A percentile compares a stretch with the other conserved stretches of the same genome.
These are phyloP conservation scores for Xyrauchen texanus DNA, from an alignment of 2,113 vertebrate genomes.

Conservation along the genomic window DNA sequence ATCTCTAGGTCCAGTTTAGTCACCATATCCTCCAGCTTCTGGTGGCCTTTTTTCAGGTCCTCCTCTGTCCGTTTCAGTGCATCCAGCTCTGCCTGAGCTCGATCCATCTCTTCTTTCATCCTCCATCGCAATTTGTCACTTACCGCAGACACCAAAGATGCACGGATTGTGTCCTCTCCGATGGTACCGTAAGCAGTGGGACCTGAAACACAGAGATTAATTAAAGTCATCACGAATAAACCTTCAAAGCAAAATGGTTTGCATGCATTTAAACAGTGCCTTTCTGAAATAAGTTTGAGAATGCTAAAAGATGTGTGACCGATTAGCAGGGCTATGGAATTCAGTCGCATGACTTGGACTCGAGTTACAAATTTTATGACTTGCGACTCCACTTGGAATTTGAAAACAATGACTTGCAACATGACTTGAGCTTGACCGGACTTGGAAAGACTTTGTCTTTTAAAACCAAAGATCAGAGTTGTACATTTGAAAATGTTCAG, in stretches of 20 bases:
- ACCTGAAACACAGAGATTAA: slow-evolving; percentile 67
- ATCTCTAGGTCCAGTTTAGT: slow-evolving; percentile 95
- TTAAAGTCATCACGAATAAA: background rate
- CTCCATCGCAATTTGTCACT: slow-evolving; percentile 96
- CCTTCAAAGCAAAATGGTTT: background rate
- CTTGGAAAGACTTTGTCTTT: too few species aligned
- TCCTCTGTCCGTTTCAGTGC: slow-evolving; percentile 95
- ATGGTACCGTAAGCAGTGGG: slow-evolving; percentile 91
- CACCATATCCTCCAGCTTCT: slow-evolving; percentile 96
- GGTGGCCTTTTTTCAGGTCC: slow-evolving; percentile 95
- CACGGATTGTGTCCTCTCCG: slow-evolving; percentile 95
- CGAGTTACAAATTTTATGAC: too few species aligned
- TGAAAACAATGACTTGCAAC: too few species aligned
- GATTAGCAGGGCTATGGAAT: too few species aligned
- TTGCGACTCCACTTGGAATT: too few species aligned
- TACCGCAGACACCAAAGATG: slow-evolving; percentile 94
- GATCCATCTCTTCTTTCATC: slow-evolving; percentile 99
- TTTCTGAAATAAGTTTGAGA: too few species aligned
- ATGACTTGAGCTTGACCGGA: too few species aligned
- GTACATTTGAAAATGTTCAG: too few species aligned
- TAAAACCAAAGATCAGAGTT: too few species aligned
- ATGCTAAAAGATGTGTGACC: too few species aligned
- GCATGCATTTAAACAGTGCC: too few species aligned
- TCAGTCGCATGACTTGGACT: too few species aligned
- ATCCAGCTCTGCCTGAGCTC: slow-evolving; percentile 94